phyloP scores from a whole-genome alignment of 1,140 invertebrate genomes.

The Euglossa dilemma region DNA sequence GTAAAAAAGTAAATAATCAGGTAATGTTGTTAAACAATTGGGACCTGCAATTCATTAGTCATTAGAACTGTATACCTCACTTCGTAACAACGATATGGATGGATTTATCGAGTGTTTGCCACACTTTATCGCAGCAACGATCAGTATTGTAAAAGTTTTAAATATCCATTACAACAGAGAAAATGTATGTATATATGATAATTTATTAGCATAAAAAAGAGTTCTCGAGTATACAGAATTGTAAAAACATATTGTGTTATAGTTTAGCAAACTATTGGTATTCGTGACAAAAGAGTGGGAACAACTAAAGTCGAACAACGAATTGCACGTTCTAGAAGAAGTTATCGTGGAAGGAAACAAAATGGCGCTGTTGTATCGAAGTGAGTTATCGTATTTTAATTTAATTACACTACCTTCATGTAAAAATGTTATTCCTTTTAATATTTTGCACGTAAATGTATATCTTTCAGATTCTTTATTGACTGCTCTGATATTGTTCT shows the following conservation, averaged over 20 bases:
- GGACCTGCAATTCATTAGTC: not conserved
- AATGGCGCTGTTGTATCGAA: not conserved
- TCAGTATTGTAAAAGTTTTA: not conserved
- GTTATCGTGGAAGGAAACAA: not conserved
- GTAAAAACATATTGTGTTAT: not conserved
- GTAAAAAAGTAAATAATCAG: not conserved
- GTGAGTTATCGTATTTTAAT: not conserved
- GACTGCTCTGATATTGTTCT: not conserved
- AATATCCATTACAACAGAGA: not conserved
- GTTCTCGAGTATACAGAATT: not conserved
- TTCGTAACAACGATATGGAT: not conserved
- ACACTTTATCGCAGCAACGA: not conserved
- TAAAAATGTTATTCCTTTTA: not conserved
- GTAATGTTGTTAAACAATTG: not conserved
- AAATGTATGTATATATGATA: not conserved
- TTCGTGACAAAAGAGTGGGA: not conserved
- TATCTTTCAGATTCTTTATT: not conserved
- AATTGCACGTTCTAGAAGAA: not conserved
- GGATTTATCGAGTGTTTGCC: not conserved
- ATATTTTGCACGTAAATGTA: not conserved
- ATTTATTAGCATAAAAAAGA: fast-evolving
- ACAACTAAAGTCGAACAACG: not conserved
- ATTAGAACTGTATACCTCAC: not conserved
- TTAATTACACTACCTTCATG: not conserved
- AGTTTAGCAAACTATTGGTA: slow-evolving; percentile 7